These are phyloP conservation scores for Seriola dumerili DNA, from an alignment of 2,113 vertebrate species.

Conservation along the genomic window DNA sequence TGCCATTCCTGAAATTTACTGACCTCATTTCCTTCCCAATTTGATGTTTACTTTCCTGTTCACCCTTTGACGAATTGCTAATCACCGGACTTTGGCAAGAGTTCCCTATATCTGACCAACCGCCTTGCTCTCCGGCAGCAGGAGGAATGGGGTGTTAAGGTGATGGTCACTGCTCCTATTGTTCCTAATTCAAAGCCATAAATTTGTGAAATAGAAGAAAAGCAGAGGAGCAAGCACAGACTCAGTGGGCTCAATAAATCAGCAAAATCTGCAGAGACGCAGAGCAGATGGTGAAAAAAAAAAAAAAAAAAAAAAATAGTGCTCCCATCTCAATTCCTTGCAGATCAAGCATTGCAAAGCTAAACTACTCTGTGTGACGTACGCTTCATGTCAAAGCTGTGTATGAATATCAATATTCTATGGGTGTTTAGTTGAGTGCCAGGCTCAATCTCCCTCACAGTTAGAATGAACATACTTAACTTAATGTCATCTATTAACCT, in stretches of 20 bases:
- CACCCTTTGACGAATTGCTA: slow-evolving; percentile 56
- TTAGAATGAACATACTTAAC: slow-evolving; percentile 34
- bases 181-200: slow-evolving; percentile 79
- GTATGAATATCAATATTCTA: slow-evolving; percentile 59
- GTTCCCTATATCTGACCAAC: slow-evolving; percentile 45
- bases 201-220: slow-evolving; percentile 69
- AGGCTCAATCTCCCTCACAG: slow-evolving; percentile 33
- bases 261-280: slow-evolving; percentile 78
- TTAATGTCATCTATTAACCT: slow-evolving; percentile 33
- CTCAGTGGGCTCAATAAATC: slow-evolving; percentile 78
- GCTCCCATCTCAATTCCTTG: slow-evolving; percentile 67
- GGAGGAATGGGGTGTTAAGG: slow-evolving; percentile 56
- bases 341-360: slow-evolving; percentile 74
- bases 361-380: slow-evolving; percentile 55
- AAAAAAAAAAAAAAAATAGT: slow-evolving; percentile 59
- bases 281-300: slow-evolving; percentile 80
- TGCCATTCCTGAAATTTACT: slow-evolving; percentile 71
- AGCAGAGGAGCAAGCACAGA: slow-evolving; percentile 50
- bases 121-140: slow-evolving; percentile 45
- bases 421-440: slow-evolving; percentile 50
- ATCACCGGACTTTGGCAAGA: slow-evolving; percentile 47
- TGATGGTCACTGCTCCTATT: slow-evolving; percentile 58
- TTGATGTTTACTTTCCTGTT: slow-evolving; percentile 71
- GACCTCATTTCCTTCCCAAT: slow-evolving; percentile 77
- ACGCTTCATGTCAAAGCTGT: slow-evolving; percentile 38